Conservation (phyloP, 2,888 invertebrate species). For the Eupithecia abbreviata region DNA sequence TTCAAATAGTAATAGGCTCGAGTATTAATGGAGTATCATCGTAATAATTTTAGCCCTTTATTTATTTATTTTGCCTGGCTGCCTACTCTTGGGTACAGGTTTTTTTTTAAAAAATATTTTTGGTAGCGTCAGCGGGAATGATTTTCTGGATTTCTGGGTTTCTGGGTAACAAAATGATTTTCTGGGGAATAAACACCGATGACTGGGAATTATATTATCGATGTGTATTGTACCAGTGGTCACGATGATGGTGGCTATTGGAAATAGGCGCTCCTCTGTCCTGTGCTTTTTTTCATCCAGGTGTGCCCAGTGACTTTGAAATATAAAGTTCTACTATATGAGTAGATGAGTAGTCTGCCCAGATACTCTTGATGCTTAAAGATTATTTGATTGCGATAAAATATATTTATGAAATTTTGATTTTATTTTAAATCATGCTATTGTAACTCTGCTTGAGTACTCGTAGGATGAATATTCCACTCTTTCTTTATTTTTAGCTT, state of each 20-base stretch:
- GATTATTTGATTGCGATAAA: not conserved
- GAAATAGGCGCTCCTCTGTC: too few species aligned
- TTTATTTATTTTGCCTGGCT: not conserved
- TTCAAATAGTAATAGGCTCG: not conserved
- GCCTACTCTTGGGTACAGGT: not conserved
- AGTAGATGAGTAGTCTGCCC: not conserved
- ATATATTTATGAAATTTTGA: not conserved
- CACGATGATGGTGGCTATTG: too few species aligned
- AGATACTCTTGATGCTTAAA: not conserved
- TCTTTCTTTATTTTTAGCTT: not conserved
- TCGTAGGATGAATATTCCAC: not conserved
- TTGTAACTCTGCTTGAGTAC: not conserved
- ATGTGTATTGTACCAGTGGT: not conserved
- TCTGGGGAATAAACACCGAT: too few species aligned
- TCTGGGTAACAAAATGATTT: too few species aligned
- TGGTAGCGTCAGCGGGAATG: not conserved
- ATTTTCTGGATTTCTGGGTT: too few species aligned
- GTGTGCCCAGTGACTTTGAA: not conserved
- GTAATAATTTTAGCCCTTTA: not conserved
- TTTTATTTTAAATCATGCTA: not conserved
- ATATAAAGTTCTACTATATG: not conserved
- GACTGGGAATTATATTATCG: not conserved
- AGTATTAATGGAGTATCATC: not conserved
- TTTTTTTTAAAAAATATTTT: not conserved
- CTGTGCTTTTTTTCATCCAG: not conserved